Conservation (phyloP, 2,797 vertebrate genomes). For the Characodon lateralis region DNA sequence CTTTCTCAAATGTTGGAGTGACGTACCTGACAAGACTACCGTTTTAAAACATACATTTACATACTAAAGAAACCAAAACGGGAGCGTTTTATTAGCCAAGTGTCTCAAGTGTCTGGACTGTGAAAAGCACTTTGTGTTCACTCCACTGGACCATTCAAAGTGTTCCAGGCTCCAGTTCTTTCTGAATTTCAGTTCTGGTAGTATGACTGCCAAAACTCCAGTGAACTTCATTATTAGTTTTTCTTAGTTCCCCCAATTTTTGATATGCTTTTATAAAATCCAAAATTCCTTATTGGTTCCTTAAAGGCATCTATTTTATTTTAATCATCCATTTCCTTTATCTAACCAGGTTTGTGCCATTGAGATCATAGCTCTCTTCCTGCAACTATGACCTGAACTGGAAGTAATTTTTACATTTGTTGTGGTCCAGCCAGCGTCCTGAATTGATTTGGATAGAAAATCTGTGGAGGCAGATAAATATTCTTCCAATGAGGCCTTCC, state of each 20-base stretch:
- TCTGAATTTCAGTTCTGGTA: constrained; percentile 36
- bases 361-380: background rate
- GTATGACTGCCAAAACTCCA: constrained; percentile 37
- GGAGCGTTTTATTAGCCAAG: constrained; percentile 45
- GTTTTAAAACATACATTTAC: constrained; percentile 33
- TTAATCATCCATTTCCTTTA: background rate
- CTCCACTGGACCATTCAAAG: constrained; percentile 38
- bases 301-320: background rate
- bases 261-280: background rate
- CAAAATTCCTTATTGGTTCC: background rate
- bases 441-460: too few species aligned
- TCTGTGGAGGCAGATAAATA: too few species aligned
- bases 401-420: too few species aligned
- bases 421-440: too few species aligned
- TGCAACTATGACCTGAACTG: background rate
- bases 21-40: constrained; percentile 9
- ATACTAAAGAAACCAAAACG: constrained; percentile 27
- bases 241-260: background rate
- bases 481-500: too few species aligned
- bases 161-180: constrained; percentile 48
- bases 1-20: constrained; percentile 9
- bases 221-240: constrained; percentile 14
- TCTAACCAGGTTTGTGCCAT: background rate
- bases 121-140: constrained; percentile 73
- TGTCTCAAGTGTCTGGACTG: constrained; percentile 58